Conservation (phyloP, 1,140 invertebrate genomes). For the Gryllus bimaculatus region DNA sequence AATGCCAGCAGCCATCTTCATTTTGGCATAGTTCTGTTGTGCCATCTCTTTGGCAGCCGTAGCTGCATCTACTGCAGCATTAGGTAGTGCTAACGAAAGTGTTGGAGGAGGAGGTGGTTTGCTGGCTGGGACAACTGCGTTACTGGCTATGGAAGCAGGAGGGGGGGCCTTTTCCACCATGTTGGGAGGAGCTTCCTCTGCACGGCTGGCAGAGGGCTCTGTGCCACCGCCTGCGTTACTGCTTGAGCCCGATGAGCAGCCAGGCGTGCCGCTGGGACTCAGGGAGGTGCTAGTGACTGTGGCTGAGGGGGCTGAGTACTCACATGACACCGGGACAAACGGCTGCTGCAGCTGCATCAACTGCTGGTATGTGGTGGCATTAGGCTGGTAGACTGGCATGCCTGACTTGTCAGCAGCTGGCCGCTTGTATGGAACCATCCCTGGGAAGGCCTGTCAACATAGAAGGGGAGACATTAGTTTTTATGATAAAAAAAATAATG, state of each 20-base stretch:
- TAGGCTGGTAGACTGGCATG: constrained; percentile 88
- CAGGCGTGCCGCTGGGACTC: constrained; percentile 27
- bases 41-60: constrained; percentile 60
- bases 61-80: constrained; percentile 51
- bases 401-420: constrained; percentile 90
- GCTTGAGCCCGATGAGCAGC: constrained; percentile 21
- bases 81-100: constrained; percentile 33
- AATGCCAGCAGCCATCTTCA: constrained; percentile 48
- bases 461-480: neutral
- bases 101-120: constrained; percentile 22
- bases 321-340: constrained; percentile 86
- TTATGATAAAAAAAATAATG: too few relatives aligned
- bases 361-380: constrained; percentile 79
- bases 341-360: constrained; percentile 91
- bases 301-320: constrained; percentile 62
- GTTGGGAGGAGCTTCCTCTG: constrained; percentile 24
- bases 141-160: constrained; percentile 25
- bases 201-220: constrained; percentile 1
- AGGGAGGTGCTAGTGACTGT: constrained; percentile 18
- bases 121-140: constrained; percentile 22
- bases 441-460: constrained; percentile 73
- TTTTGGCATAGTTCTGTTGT: constrained; percentile 61
- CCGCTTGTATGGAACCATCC: constrained; percentile 89
- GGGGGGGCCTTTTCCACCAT: constrained; percentile 29
- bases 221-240: constrained; percentile 13